Conservation (phyloP, 2,113 vertebrate species). For the Notarius quadriscutis region DNA sequence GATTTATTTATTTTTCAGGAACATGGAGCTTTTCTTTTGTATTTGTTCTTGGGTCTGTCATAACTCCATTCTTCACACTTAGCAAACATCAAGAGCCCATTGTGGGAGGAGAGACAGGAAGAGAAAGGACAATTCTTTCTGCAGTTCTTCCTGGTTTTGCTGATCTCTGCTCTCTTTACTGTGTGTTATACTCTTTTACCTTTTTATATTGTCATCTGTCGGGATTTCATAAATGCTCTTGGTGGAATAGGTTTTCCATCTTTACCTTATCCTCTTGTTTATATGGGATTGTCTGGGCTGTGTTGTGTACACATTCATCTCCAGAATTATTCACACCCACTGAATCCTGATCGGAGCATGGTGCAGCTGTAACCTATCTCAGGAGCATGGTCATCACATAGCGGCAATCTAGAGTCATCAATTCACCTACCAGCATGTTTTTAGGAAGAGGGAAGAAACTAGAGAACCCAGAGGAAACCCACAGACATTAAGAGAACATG, state of each 20-base stretch:
- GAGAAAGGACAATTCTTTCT: neutral
- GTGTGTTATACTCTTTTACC: neutral
- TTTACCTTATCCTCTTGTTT: neutral
- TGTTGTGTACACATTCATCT: neutral
- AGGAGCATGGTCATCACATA: neutral
- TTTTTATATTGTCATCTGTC: neutral
- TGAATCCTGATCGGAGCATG: neutral
- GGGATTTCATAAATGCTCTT: neutral
- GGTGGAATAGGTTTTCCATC: neutral
- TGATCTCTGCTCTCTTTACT: neutral
- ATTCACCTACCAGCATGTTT: neutral
- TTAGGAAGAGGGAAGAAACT: neutral
- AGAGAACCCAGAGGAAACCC: neutral
- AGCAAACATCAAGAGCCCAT: conserved; percentile 1
- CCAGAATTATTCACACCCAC: neutral
- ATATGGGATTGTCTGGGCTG: neutral
- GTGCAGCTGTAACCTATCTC: neutral
- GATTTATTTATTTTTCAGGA: neutral
- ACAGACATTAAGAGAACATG: neutral
- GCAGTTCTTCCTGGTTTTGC: neutral
- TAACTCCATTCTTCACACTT: conserved; percentile 22
- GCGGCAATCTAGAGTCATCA: neutral
- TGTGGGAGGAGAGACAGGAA: neutral
- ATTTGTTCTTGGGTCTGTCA: conserved; percentile 22
- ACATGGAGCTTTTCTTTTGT: neutral